Conservation (phyloP, 2,888 invertebrate genomes). For the Cheilosia scutellata region DNA sequence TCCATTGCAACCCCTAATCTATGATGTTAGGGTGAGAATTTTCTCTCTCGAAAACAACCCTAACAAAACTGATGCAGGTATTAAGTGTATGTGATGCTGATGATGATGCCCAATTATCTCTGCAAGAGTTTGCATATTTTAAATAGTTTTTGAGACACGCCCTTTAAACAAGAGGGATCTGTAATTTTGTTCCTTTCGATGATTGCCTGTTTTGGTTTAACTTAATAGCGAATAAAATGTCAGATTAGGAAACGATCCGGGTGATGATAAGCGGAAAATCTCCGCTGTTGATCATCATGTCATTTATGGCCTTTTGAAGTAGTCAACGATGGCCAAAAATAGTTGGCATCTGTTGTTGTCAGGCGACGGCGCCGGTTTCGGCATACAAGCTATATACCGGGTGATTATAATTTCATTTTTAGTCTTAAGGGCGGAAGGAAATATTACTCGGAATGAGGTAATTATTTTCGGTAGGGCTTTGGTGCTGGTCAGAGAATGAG, state of each 20-base stretch:
- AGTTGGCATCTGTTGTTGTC: constrained; percentile 74
- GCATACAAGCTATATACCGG: neutral
- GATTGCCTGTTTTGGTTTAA: constrained; percentile 75
- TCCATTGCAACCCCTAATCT: constrained; percentile 55
- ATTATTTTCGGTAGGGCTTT: constrained; percentile 14
- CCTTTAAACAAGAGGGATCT: constrained; percentile 36
- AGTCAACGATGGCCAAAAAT: constrained; percentile 33
- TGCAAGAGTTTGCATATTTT: constrained; percentile 75
- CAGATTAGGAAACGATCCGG: constrained; percentile 72
- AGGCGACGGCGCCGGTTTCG: constrained; percentile 29
- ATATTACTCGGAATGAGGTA: constrained; percentile 12
- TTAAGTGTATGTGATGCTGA: neutral
- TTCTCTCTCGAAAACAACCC: constrained; percentile 15
- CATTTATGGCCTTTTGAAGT: constrained; percentile 35
- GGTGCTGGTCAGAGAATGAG: neutral
- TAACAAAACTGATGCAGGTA: constrained; percentile 64
- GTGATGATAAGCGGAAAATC: constrained; percentile 76
- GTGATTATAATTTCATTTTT: constrained; percentile 37
- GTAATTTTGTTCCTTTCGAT: constrained; percentile 57
- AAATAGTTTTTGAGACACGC: constrained; percentile 68
- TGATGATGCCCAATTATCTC: constrained; percentile 67
- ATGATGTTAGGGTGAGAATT: neutral
- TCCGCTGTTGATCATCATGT: constrained; percentile 53
- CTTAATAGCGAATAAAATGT: constrained; percentile 73
- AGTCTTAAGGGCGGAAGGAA: constrained; percentile 37